Conservation (phyloP, 2,113 vertebrate genomes). For the Myiagra hebetior region DNA sequence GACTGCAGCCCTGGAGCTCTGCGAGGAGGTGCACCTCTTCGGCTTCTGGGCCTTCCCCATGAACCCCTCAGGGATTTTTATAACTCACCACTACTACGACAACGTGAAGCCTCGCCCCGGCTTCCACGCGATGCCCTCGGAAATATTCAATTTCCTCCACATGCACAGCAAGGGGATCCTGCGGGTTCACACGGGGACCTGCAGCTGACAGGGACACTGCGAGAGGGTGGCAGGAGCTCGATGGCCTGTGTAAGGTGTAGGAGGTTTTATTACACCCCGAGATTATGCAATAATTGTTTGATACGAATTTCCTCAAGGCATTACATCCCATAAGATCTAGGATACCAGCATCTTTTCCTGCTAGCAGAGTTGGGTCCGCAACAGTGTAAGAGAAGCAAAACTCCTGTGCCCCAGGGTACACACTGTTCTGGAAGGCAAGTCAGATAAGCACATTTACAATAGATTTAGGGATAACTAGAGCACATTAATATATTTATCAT, state of each 20-base stretch:
- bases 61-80: constrained; percentile 92
- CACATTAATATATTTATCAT: constrained; percentile 27
- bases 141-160: constrained; percentile 96
- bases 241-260: neutral
- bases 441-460: constrained; percentile 57
- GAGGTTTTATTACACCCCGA: neutral
- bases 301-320: constrained; percentile 47
- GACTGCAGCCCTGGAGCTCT: constrained; percentile 93
- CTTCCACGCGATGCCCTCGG: constrained; percentile 96
- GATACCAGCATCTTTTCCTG: constrained; percentile 23
- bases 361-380: neutral
- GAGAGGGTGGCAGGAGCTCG: neutral
- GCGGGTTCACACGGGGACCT: constrained; percentile 87
- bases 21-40: constrained; percentile 95
- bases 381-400: neutral
- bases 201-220: constrained; percentile 72
- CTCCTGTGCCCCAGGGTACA: neutral
- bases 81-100: constrained; percentile 98
- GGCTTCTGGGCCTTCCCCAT: constrained; percentile 98
- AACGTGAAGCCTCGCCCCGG: constrained; percentile 97
- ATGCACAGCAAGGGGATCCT: constrained; percentile 95
- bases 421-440: neutral
- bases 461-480: constrained; percentile 44
- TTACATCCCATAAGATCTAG: constrained; percentile 31
- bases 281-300: constrained; percentile 74